A percentile compares a stretch with the other conserved stretches of the same genome.
phyloP scores from a whole-genome alignment of 1,140 invertebrate species.

The Sarcophaga peregrina region DNA sequence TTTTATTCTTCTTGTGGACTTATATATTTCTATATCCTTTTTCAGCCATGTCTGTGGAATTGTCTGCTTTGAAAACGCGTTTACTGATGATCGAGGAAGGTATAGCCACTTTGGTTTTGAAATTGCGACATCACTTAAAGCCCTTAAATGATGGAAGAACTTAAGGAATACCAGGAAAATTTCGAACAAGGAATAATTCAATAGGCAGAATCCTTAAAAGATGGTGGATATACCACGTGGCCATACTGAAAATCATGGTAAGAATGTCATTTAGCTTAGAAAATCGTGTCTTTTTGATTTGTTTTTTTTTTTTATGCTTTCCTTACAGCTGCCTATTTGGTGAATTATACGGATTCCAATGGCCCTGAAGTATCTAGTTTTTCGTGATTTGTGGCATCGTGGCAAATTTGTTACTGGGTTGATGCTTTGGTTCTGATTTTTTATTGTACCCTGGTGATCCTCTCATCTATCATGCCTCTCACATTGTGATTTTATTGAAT shows the following conservation, averaged over 20 bases:
- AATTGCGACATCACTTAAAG: constrained; percentile 48
- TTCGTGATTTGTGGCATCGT: constrained; percentile 77
- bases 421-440: constrained; percentile 84
- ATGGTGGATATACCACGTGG: constrained; percentile 69
- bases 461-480: constrained; percentile 61
- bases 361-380: constrained; percentile 74
- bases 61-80: constrained; percentile 73
- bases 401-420: constrained; percentile 78
- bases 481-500: constrained; percentile 58
- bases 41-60: constrained; percentile 72
- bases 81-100: constrained; percentile 72
- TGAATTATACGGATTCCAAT: constrained; percentile 38
- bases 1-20: too few species aligned
- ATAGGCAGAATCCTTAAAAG: constrained; percentile 68
- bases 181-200: constrained; percentile 66
- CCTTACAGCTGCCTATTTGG: constrained; percentile 47
- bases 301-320: not conserved
- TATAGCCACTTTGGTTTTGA: constrained; percentile 65
- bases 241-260: constrained; percentile 56
- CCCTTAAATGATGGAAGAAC: constrained; percentile 55
- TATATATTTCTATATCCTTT: constrained; percentile 43
- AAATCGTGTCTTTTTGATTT: not conserved
- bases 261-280: constrained; percentile 44
- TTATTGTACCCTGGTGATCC: constrained; percentile 75
- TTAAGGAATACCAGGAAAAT: constrained; percentile 63